Evolutionary conservation across 2,888 invertebrate species (phyloP).

Genomic region (Furcula furcula): DNA sequence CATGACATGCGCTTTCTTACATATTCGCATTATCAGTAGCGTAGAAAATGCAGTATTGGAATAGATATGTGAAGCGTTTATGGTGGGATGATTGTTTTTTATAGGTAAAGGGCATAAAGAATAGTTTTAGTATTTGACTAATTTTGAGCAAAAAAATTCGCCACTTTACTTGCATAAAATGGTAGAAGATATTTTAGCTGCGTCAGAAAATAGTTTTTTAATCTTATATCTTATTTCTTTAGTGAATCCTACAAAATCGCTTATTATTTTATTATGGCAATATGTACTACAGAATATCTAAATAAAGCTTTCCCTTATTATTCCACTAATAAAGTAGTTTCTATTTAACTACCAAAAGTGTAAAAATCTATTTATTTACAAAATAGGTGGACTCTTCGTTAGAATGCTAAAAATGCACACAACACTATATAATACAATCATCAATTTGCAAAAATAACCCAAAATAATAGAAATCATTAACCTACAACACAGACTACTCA

Average conservation of each 20-base stretch:
- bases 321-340: slow-evolving; percentile 41
- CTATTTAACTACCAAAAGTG: slow-evolving; percentile 59
- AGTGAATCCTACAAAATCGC: slow-evolving; percentile 27
- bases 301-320: slow-evolving; percentile 70
- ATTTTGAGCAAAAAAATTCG: neutral
- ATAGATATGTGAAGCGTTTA: no score
- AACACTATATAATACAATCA: slow-evolving; percentile 46
- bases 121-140: no score
- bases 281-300: slow-evolving; percentile 59
- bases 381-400: slow-evolving; percentile 81
- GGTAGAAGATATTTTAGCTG: slow-evolving; percentile 1
- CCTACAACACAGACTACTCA: no score
- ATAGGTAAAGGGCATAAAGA: no score
- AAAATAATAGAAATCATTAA: slow-evolving; percentile 7
- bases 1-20: no score
- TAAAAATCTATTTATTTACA: slow-evolving; percentile 79
- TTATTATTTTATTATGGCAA: slow-evolving; percentile 60
- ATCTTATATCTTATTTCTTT: slow-evolving; percentile 15
- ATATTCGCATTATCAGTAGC: no score
- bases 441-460: slow-evolving; percentile 13
- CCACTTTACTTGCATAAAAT: slow-evolving; percentile 7
- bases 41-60: no score
- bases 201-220: slow-evolving; percentile 2
- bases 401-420: slow-evolving; percentile 70
- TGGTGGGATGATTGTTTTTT: no score